phyloP scores from a whole-genome alignment of 2,888 invertebrate genomes.

The Chloroclysta siterata region DNA sequence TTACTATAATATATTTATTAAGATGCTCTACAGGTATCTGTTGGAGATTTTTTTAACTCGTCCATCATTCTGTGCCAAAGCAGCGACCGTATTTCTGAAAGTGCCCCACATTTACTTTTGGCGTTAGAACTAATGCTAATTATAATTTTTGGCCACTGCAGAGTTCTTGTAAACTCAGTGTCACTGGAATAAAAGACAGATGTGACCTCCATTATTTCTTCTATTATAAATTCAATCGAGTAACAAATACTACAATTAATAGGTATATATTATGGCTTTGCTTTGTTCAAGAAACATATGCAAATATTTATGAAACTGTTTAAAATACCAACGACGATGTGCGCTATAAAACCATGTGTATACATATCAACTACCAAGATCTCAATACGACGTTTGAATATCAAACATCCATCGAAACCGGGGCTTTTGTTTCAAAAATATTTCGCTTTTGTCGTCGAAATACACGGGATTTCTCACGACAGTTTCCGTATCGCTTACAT shows the following conservation, averaged over 20 bases:
- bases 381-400: conserved; percentile 32
- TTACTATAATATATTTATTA: background rate
- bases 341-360: conserved; percentile 7
- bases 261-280: conserved; percentile 23
- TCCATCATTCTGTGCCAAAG: conserved; percentile 60
- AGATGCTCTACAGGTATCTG: conserved; percentile 7
- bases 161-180: conserved; percentile 47
- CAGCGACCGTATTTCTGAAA: conserved; percentile 55
- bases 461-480: conserved; percentile 50
- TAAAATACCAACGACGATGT: conserved; percentile 9
- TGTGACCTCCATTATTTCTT: conserved; percentile 25
- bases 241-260: conserved; percentile 15
- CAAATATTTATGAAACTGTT: conserved; percentile 10
- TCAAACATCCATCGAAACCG: conserved; percentile 36
- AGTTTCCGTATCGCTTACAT: conserved; percentile 44
- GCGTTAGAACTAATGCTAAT: conserved; percentile 60
- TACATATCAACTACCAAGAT: conserved; percentile 7
- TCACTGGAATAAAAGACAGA: conserved; percentile 36
- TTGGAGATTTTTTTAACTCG: conserved; percentile 37
- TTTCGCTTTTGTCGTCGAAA: conserved; percentile 47
- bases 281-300: conserved; percentile 18
- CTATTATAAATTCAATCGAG: conserved; percentile 1
- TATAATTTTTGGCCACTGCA: conserved; percentile 65
- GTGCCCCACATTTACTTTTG: conserved; percentile 63
- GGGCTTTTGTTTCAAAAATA: conserved; percentile 47